Base-by-base conservation (phyloP, 2,888 invertebrate species). In the Leptinotarsa rubiginosa region DNA sequence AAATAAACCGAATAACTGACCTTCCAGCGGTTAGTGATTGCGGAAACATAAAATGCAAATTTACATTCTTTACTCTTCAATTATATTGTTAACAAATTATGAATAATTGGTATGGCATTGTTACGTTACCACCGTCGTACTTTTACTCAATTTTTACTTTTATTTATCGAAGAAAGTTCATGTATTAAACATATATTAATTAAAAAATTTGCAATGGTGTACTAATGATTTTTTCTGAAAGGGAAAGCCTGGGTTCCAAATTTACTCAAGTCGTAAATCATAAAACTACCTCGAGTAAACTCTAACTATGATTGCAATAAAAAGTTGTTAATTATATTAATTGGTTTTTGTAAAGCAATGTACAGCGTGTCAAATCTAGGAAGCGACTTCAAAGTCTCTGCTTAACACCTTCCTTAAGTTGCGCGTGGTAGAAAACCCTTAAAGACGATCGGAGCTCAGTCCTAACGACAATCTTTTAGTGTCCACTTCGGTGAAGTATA, bases 111-210 rank as follows among this genome's bases (percentile, higher is more conserved):
- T 56, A 52, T 65, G 49, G 56, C 22, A 66, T 66, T 71, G 65
- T 71, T 71, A 12, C 41, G 16, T 64, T 70, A 66, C 31, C 52
- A 70, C 59, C 66, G 52, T 64, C 65, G 50, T 54, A 73, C 73
- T 73, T 73, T 73, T 73, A 73, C 73, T 69, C 65, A 64, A 69
- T 69, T 73, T 62, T 73, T 54, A 73, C 69, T 71, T 71, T 71
- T 71, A 64, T 50, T 64, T 18, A 25, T 18, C 47, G 47, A 73
- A 73, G 73, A 73, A 73, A 73, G 73, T 69, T 73, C 69, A 73
- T 73, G 69, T 54, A 73, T 73, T 54, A 73, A 65, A 52, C 65
- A 73, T 73, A 16, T 62, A 41, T 62, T 7, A 10, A 62, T 62
- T 41, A 62, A 62, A 62, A 25, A 10, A 25, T 59, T n/a, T 22